These are phyloP conservation scores for Eueides isabella DNA, from an alignment of 1,140 invertebrate species.

Conservation along the genomic window DNA sequence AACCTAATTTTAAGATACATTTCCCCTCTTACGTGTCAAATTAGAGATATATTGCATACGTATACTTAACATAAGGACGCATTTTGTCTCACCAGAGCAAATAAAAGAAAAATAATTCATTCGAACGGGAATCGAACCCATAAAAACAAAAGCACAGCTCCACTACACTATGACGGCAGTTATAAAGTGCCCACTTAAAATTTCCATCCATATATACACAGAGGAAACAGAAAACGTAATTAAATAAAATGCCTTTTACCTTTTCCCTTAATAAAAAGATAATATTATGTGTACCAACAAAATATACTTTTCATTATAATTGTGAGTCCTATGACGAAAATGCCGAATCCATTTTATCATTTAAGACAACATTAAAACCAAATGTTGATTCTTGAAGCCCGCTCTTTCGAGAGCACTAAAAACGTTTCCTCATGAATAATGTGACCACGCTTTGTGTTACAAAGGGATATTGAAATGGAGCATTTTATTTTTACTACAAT, in stretches of 20 bases:
- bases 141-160: too few species aligned
- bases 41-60: too few species aligned
- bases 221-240: neutral
- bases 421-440: slow-evolving; percentile 29
- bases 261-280: too few species aligned
- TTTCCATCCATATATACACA: neutral
- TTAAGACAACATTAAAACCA: slow-evolving; percentile 19
- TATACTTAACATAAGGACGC: too few species aligned
- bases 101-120: too few species aligned
- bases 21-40: too few species aligned
- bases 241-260: too few species aligned
- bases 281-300: neutral
- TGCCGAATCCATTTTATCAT: slow-evolving; percentile 10
- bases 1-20: too few species aligned
- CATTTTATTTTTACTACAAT: neutral
- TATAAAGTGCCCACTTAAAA: too few species aligned
- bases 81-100: too few species aligned
- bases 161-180: too few species aligned
- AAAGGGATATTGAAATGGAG: slow-evolving; percentile 5
- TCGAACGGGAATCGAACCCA: too few species aligned
- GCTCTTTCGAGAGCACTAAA: slow-evolving; percentile 19
- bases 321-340: neutral
- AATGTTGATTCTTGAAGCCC: slow-evolving; percentile 17
- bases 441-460: slow-evolving; percentile 14
- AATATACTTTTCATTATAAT: neutral